A percentile compares a stretch with the other conserved stretches of the same genome.
phyloP scores from a whole-genome alignment of 2,113 vertebrate genomes.

The Mystacornis crossleyi region DNA sequence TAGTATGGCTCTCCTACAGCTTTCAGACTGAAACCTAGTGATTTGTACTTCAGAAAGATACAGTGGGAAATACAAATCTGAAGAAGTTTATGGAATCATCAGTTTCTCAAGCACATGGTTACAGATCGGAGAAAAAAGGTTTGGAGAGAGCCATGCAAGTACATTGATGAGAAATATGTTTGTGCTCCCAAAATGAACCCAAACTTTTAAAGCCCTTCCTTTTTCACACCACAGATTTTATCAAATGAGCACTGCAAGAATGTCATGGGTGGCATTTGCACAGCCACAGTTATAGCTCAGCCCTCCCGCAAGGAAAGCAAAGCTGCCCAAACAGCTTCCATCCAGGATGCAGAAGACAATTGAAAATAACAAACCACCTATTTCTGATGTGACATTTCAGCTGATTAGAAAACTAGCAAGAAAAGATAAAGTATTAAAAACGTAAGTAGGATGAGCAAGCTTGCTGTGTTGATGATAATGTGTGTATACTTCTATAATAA shows the following conservation, averaged over 20 bases:
- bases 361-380: not conserved
- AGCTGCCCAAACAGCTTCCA: not conserved
- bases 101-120: not conserved
- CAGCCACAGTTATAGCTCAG: not conserved
- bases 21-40: not conserved
- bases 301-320: not conserved
- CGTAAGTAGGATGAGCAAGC: not conserved
- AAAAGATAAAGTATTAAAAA: not conserved
- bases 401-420: not conserved
- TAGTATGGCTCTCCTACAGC: not conserved
- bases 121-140: not conserved
- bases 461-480: not conserved
- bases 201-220: not conserved
- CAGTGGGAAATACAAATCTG: not conserved
- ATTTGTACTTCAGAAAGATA: not conserved
- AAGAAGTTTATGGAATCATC: not conserved
- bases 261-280: not conserved
- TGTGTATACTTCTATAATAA: not conserved
- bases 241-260: not conserved
- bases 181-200: not conserved
- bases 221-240: not conserved
- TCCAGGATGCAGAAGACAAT: not conserved
- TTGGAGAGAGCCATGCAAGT: not conserved
- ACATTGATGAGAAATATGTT: not conserved
- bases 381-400: not conserved